Evolutionary conservation across 2,888 invertebrate species (phyloP), one percentile per base, ranked within the genome.

Genomic region (Clanis bilineata): DNA sequence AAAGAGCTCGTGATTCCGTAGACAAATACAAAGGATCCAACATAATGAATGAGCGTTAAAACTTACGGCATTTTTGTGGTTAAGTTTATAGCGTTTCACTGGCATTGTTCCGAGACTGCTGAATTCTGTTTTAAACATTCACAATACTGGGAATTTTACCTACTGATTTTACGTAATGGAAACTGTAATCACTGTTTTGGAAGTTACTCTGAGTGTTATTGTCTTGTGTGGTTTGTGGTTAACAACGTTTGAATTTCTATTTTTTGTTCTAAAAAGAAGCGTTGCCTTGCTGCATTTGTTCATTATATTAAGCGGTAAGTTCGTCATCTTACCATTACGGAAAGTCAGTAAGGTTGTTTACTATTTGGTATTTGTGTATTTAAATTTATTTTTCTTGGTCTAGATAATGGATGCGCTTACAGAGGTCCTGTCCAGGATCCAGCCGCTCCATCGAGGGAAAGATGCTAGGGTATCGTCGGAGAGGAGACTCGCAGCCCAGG

Each of bases 391-490:
- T 12, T 38, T 61, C 1, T 47, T 10, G 32, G 77, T 78, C 0
- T 71, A 92, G 92, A 64, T 91, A 23, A 90, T 88, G 86, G 79
- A 72, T 2, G 79, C 85, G 0, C 80, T 95, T 0, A 78, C 87
- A 9, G 94, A 94, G 21, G 94, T 95, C 0, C 78, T 96, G 51
- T 93, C 93, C 15, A 94, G 95, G 72, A 94, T 96, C 2, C 93
- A 94, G 73, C 94, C 95, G 4, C 88, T 96, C 2, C 94, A 93
- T 70, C 93, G 96, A 5, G 93, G 93, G 32, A 96, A 96, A 75
- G 94, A 94, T 71, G 94, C 93, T 0, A 83, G 93, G 21, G 87
- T 95, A 39, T 94, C 96, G 0, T 88, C 92, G 15, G 93, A 93
- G 56, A 91, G 94, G 15, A 89, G 96, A 2, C 74, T 93, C 4